These are phyloP conservation scores for Drosophila baimaii DNA, from an alignment of 1,140 invertebrate species.

Conservation along the genomic window DNA sequence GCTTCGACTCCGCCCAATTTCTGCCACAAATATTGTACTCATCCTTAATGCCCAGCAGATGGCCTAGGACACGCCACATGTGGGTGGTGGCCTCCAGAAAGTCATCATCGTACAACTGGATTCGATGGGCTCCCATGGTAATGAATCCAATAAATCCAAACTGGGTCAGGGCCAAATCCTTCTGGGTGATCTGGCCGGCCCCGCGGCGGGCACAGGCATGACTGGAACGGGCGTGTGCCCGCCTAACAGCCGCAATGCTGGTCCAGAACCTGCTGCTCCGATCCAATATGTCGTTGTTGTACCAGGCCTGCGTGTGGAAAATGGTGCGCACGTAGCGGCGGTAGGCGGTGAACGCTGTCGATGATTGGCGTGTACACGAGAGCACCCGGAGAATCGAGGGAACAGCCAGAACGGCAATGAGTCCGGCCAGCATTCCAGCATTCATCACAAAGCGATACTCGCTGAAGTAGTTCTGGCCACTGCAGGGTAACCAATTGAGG, in stretches of 20 bases:
- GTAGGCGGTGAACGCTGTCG: conserved; percentile 88
- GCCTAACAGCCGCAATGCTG: conserved; percentile 88
- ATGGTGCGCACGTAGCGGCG: conserved; percentile 90
- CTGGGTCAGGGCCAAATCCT: conserved; percentile 93
- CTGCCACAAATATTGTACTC: conserved; percentile 80
- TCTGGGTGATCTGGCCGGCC: conserved; percentile 87
- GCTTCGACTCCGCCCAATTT: conserved; percentile 68
- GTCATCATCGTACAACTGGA: conserved; percentile 87
- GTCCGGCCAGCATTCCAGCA: conserved; percentile 87
- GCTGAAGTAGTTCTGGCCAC: conserved; percentile 88
- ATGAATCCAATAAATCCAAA: conserved; percentile 94
- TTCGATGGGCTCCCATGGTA: conserved; percentile 87
- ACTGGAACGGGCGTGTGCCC: conserved; percentile 87
- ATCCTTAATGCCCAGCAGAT: conserved; percentile 92
- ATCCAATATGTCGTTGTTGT: conserved; percentile 85
- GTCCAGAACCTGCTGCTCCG: conserved; percentile 85
- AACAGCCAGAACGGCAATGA: conserved; percentile 87
- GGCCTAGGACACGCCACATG: conserved; percentile 93
- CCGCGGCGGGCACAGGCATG: conserved; percentile 84
- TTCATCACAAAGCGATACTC: conserved; percentile 87
- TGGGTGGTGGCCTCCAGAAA: conserved; percentile 92
- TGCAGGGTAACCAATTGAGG: conserved; percentile 54
- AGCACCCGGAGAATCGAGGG: conserved; percentile 88
- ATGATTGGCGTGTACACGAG: conserved; percentile 88
- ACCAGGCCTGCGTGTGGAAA: conserved; percentile 90